phyloP scores from a whole-genome alignment of 2,888 invertebrate genomes.

The Stramonita haemastoma region DNA sequence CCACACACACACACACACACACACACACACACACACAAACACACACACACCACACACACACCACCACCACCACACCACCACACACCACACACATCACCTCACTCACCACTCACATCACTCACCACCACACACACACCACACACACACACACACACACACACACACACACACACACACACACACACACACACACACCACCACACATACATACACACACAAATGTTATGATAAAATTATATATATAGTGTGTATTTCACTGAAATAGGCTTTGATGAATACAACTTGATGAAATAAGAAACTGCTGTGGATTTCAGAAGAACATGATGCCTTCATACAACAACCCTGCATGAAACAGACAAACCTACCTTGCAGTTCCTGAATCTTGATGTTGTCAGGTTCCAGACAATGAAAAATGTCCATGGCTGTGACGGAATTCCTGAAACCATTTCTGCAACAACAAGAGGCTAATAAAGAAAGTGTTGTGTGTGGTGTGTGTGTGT shows the following conservation, averaged over 20 bases:
- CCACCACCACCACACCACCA: too few relatives aligned
- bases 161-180: slow-evolving; percentile 1
- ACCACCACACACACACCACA: neutral
- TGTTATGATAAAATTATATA: neutral
- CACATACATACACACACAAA: slow-evolving; percentile 4
- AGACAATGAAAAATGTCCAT: neutral
- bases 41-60: too few relatives aligned
- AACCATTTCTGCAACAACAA: neutral
- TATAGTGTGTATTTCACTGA: neutral
- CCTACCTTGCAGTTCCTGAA: neutral
- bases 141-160: neutral
- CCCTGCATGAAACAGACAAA: neutral
- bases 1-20: too few relatives aligned
- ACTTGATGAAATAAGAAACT: neutral
- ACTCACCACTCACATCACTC: too few relatives aligned
- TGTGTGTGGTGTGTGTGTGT: neutral
- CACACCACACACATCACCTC: too few relatives aligned
- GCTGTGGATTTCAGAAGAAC: neutral
- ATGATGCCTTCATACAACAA: neutral
- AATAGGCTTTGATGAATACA: neutral
- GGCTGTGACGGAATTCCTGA: neutral
- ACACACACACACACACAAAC: too few relatives aligned
- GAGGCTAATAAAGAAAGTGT: neutral
- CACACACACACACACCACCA: slow-evolving; percentile 2
- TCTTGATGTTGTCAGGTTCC: neutral